These are phyloP conservation scores for Siniperca scherzeri DNA, from an alignment of 2,797 vertebrate species.

Conservation along the genomic window DNA sequence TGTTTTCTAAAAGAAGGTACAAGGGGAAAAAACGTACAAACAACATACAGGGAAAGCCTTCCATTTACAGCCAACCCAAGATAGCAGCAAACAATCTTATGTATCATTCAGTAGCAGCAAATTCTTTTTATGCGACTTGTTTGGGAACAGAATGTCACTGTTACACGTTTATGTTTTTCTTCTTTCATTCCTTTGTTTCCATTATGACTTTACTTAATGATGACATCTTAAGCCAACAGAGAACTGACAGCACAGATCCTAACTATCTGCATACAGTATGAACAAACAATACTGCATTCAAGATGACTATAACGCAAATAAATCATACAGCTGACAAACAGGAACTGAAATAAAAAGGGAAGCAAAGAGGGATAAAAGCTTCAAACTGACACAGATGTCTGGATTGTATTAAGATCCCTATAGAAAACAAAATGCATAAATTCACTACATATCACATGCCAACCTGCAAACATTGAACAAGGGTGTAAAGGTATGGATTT, in stretches of 20 bases:
- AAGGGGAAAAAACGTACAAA: slow-evolving; percentile 5
- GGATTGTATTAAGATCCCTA: slow-evolving; percentile 3
- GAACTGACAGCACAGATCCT: slow-evolving; percentile 9
- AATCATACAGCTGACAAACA: slow-evolving; percentile 18
- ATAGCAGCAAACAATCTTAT: slow-evolving; percentile 45
- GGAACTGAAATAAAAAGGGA: slow-evolving; percentile 4
- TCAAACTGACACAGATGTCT: neutral
- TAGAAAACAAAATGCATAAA: slow-evolving; percentile 5
- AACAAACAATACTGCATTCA: slow-evolving; percentile 26
- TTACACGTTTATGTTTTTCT: neutral
- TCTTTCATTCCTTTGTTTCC: neutral
- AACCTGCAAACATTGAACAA: neutral
- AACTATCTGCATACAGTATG: slow-evolving; percentile 7
- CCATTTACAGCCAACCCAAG: slow-evolving; percentile 41
- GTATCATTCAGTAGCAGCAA: slow-evolving; percentile 38
- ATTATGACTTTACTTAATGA: slow-evolving; percentile 6
- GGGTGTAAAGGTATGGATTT: neutral
- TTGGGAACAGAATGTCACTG: slow-evolving; percentile 1
- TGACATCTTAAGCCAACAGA: slow-evolving; percentile 18
- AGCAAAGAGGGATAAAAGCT: neutral
- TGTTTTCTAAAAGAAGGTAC: slow-evolving; percentile 34
- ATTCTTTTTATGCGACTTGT: slow-evolving; percentile 15
- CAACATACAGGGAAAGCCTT: slow-evolving; percentile 26
- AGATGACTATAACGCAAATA: slow-evolving; percentile 16
- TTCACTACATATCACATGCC: neutral